Evolutionary conservation across 1,140 invertebrate genomes (phyloP).

Genomic region (Pseudomyrmex pallidus): DNA sequence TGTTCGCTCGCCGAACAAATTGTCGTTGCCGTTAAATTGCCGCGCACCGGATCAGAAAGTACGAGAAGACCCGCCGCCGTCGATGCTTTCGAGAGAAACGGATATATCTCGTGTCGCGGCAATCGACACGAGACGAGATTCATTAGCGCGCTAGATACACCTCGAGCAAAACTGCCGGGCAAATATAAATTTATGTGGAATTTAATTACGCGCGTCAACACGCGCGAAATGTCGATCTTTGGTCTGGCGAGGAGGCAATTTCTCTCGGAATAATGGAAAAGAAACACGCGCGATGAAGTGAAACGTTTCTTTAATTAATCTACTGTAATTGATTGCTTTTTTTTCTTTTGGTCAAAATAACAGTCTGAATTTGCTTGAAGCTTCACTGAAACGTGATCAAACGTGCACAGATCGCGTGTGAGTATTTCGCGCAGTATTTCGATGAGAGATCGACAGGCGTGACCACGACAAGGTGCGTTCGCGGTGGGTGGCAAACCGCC

Average conservation of each 20-base stretch:
- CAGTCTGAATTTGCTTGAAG: slow-evolving; percentile 35
- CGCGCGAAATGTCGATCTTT: not conserved
- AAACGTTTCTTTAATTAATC: too few species aligned
- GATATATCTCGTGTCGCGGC: not conserved
- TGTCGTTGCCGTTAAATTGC: slow-evolving; percentile 10
- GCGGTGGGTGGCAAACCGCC: slow-evolving; percentile 66
- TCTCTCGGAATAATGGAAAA: not conserved
- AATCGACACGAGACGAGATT: not conserved
- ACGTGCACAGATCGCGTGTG: slow-evolving; percentile 11
- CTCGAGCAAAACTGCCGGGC: not conserved
- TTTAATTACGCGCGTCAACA: not conserved
- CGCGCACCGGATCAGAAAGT: slow-evolving; percentile 5
- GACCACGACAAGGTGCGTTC: slow-evolving; percentile 62
- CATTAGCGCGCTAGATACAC: not conserved
- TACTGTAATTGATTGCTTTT: not conserved
- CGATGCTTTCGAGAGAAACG: not conserved
- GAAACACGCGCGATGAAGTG: not conserved
- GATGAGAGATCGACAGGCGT: slow-evolving; percentile 42
- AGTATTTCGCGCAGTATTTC: slow-evolving; percentile 15
- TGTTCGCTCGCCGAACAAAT: not conserved
- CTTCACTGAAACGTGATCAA: not conserved
- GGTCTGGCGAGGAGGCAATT: not conserved
- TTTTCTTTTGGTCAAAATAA: not conserved
- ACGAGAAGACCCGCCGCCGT: not conserved
- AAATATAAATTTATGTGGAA: slow-evolving; percentile 16